Percentiles rank a stretch among this genome's conserved stretches.
Conservation (phyloP, 2,888 invertebrate species). For the Drosophila greeni region DNA sequence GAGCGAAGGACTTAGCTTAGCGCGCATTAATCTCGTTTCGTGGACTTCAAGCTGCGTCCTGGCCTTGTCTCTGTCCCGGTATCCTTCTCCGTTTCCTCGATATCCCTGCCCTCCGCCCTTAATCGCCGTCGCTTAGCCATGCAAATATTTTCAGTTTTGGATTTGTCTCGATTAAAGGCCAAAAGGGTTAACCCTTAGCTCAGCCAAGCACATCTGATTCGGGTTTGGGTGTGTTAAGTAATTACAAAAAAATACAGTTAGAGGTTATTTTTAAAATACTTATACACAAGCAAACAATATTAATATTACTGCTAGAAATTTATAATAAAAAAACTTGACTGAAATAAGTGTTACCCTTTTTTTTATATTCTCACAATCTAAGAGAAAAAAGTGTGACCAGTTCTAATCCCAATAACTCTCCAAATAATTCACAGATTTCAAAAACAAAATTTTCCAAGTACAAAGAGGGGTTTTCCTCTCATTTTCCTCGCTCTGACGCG, state of each 20-base stretch:
- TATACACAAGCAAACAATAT: too few species aligned
- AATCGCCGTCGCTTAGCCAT: slow-evolving; percentile 71
- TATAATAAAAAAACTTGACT: neutral
- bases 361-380: neutral
- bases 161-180: slow-evolving; percentile 55
- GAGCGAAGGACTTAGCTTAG: slow-evolving; percentile 51
- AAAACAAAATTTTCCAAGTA: slow-evolving; percentile 4
- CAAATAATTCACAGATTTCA: slow-evolving; percentile 4
- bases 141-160: slow-evolving; percentile 71
- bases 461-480: slow-evolving; percentile 4
- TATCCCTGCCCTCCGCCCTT: slow-evolving; percentile 39
- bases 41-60: slow-evolving; percentile 46
- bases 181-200: slow-evolving; percentile 40
- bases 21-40: slow-evolving; percentile 68
- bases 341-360: too few species aligned
- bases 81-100: neutral
- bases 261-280: neutral
- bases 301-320: neutral
- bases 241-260: neutral
- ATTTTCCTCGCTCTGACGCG: slow-evolving; percentile 16
- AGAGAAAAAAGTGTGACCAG: neutral
- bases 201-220: slow-evolving; percentile 46
- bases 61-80: neutral
- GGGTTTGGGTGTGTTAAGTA: slow-evolving; percentile 33
- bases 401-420: neutral